A percentile compares a stretch with the other conserved stretches of the same genome.
These are phyloP conservation scores for Lates japonicus DNA, from an alignment of 2,797 vertebrate genomes.

Conservation along the genomic window DNA sequence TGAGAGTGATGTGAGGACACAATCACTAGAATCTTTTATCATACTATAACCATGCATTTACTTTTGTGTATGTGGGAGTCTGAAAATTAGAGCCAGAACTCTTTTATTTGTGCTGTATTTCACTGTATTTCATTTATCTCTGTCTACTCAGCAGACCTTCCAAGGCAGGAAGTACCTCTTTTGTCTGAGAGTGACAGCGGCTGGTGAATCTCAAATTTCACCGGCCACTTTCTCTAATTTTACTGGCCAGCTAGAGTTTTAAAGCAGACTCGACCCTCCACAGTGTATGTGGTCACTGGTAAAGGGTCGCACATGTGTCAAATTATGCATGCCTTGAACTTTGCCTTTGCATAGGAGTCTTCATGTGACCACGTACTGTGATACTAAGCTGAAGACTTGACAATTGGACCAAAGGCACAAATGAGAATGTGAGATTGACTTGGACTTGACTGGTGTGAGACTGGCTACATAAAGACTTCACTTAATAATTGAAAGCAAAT, in stretches of 20 bases:
- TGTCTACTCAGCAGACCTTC: conserved; percentile 26
- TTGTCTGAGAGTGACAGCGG: conserved; percentile 34
- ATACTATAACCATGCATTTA: background rate
- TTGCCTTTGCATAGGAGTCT: conserved; percentile 5
- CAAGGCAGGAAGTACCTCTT: conserved; percentile 41
- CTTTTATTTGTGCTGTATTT: conserved; percentile 7
- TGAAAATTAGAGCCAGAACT: conserved; percentile 8
- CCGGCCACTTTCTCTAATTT: conserved; percentile 52
- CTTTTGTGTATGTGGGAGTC: conserved; percentile 7
- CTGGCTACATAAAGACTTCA: background rate
- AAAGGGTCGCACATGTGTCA: conserved; percentile 35
- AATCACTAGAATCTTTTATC: conserved; percentile 12
- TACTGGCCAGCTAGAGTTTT: conserved; percentile 10
- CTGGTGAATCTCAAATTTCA: conserved; percentile 60
- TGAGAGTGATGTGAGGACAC: conserved; percentile 1
- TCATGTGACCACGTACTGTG: conserved; percentile 6
- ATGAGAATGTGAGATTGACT: background rate
- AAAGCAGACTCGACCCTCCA: conserved; percentile 32
- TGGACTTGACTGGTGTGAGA: background rate
- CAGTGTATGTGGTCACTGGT: background rate
- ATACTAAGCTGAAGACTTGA: background rate
- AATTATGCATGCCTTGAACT: conserved; percentile 30
- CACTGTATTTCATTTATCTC: conserved; percentile 12
- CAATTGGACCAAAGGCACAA: background rate
- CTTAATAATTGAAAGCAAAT: background rate